A percentile compares a stretch with the other conserved stretches of the same genome.
These are phyloP conservation scores for Phytoseiulus persimilis DNA, from an alignment of 2,888 invertebrate genomes.

Conservation along the genomic window DNA sequence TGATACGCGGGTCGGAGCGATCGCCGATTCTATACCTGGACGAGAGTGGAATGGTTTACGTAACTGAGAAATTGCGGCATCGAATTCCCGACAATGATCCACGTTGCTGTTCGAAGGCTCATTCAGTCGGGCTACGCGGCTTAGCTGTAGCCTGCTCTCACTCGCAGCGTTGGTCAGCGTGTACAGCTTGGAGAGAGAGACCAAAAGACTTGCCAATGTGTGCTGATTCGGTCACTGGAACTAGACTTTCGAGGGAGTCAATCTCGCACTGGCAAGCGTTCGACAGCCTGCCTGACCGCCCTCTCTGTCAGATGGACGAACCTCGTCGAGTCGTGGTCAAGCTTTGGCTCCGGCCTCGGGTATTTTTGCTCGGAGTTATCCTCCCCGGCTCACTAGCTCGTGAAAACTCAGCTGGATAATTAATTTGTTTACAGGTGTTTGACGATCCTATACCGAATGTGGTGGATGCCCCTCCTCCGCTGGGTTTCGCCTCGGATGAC, in stretches of 20 bases:
- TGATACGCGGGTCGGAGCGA: neutral
- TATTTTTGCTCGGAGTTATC: no score
- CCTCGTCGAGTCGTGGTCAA: no score
- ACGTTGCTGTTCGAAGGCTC: neutral
- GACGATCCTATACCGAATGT: constrained; percentile 21
- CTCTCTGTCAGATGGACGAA: no score
- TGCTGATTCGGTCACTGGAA: neutral
- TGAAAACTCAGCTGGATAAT: neutral
- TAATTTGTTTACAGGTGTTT: neutral
- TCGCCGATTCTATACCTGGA: neutral
- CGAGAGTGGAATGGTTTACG: neutral
- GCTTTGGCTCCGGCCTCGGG: no score
- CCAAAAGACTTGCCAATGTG: neutral
- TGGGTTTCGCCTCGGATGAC: constrained; percentile 27
- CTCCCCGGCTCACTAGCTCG: neutral
- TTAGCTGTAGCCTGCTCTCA: neutral
- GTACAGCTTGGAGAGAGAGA: neutral
- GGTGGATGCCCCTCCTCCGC: constrained; percentile 30
- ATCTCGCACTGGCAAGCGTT: neutral
- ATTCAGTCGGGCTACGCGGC: neutral
- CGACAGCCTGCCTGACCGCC: neutral
- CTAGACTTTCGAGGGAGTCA: neutral
- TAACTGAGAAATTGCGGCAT: no score
- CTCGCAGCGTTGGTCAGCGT: neutral
- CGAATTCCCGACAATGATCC: neutral